These are phyloP conservation scores for Contarinia nasturtii DNA, from an alignment of 1,140 invertebrate species.

Conservation along the genomic window DNA sequence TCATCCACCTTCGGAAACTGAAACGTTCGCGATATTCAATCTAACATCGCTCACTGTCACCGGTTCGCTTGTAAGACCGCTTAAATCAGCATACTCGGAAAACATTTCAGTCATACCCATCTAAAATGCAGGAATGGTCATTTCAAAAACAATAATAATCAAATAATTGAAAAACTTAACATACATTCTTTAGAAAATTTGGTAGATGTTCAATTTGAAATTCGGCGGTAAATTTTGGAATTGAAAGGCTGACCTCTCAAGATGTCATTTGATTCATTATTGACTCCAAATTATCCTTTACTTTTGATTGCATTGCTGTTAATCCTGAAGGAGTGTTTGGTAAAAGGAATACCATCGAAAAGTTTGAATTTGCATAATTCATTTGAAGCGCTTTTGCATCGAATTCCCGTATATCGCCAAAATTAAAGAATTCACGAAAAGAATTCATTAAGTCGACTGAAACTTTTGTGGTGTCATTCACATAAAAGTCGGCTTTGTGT, in stretches of 20 bases:
- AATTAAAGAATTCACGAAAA: conserved; percentile 24
- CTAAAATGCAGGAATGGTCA: conserved; percentile 13
- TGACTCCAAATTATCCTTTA: conserved; percentile 19
- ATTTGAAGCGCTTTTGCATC: conserved; percentile 16
- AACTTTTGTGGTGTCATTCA: conserved; percentile 14
- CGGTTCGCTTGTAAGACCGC: conserved; percentile 28
- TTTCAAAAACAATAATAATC: conserved; percentile 1
- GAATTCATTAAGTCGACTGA: conserved; percentile 29
- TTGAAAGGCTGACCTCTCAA: conserved; percentile 25
- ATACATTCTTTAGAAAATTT: conserved; percentile 28
- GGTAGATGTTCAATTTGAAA: conserved; percentile 27
- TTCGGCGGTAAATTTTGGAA: conserved; percentile 45
- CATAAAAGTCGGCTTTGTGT: conserved; percentile 1
- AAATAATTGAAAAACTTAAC: neutral
- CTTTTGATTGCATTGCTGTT: conserved; percentile 23
- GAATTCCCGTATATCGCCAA: conserved; percentile 11
- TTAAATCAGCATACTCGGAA: conserved; percentile 30
- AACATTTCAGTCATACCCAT: conserved; percentile 31
- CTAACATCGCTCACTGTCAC: conserved; percentile 30
- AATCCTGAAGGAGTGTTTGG: conserved; percentile 30
- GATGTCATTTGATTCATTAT: conserved; percentile 14
- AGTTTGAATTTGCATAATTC: conserved; percentile 26
- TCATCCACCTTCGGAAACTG: conserved; percentile 34
- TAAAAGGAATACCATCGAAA: conserved; percentile 34
- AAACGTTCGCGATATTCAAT: conserved; percentile 33